phyloP scores from a whole-genome alignment of 2,888 invertebrate genomes.

The Drosophila stalkeri region DNA sequence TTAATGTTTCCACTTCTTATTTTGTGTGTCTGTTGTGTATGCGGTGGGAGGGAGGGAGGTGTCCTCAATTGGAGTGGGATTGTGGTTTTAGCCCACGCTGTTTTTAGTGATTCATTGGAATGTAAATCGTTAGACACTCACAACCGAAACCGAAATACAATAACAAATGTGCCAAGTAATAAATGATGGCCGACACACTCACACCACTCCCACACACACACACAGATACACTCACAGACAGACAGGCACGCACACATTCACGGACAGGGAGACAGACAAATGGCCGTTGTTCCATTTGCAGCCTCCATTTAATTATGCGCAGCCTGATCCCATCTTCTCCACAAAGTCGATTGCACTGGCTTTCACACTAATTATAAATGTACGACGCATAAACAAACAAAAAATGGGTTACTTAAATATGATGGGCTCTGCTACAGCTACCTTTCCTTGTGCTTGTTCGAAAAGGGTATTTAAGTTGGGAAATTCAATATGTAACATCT shows the following conservation, averaged over 20 bases:
- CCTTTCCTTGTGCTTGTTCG: neutral
- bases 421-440: constrained; percentile 5
- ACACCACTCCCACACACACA: neutral
- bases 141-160: constrained; percentile 40
- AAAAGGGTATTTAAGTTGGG: neutral
- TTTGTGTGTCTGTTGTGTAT: neutral
- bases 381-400: constrained; percentile 62
- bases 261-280: constrained; percentile 27
- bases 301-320: constrained; percentile 47
- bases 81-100: neutral
- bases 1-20: neutral
- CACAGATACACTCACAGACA: constrained; percentile 5
- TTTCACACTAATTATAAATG: constrained; percentile 69
- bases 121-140: constrained; percentile 53
- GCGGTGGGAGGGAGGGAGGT: neutral
- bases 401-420: constrained; percentile 35
- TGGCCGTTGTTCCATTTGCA: constrained; percentile 19
- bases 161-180: constrained; percentile 53
- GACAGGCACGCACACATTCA: constrained; percentile 1
- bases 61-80: neutral
- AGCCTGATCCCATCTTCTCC: constrained; percentile 1
- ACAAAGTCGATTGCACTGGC: constrained; percentile 40
- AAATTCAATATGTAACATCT: too few relatives aligned
- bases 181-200: constrained; percentile 36
- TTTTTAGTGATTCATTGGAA: constrained; percentile 71